Conservation (phyloP, 2,113 vertebrate species). For the Gymnarchus niloticus region DNA sequence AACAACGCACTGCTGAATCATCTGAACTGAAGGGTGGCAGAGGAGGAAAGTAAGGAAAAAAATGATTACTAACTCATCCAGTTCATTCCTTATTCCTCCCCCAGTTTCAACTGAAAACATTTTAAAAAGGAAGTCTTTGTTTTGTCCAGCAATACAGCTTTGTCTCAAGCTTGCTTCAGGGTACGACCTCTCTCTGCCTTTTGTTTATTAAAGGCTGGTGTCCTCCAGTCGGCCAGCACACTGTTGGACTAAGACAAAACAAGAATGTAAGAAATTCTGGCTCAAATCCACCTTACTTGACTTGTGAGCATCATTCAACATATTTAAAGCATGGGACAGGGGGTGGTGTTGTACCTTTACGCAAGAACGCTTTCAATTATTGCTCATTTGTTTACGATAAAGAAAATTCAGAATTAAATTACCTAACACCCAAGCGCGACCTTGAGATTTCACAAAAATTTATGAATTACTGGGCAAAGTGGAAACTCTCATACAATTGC, state of each 20-base stretch:
- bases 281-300: not conserved
- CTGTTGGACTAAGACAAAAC: not conserved
- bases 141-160: not conserved
- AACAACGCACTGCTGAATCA: slow-evolving; percentile 11
- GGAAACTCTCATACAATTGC: no score
- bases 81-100: slow-evolving; percentile 9
- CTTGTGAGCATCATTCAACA: not conserved
- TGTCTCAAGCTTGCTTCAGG: not conserved
- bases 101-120: not conserved
- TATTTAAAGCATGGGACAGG: not conserved
- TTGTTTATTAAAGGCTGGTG: not conserved
- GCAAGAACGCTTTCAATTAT: no score
- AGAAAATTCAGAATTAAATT: not conserved
- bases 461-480: no score
- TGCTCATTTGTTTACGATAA: not conserved
- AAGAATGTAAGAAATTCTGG: not conserved
- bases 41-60: not conserved
- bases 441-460: no score
- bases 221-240: not conserved
- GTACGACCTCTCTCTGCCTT: not conserved
- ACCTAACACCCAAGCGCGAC: no score
- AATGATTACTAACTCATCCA: not conserved
- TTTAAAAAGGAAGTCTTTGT: slow-evolving; percentile 16
- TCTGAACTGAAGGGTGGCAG: not conserved
- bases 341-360: no score